Base-by-base conservation (phyloP, 2,797 vertebrate genomes). In the Chromis chromis region DNA sequence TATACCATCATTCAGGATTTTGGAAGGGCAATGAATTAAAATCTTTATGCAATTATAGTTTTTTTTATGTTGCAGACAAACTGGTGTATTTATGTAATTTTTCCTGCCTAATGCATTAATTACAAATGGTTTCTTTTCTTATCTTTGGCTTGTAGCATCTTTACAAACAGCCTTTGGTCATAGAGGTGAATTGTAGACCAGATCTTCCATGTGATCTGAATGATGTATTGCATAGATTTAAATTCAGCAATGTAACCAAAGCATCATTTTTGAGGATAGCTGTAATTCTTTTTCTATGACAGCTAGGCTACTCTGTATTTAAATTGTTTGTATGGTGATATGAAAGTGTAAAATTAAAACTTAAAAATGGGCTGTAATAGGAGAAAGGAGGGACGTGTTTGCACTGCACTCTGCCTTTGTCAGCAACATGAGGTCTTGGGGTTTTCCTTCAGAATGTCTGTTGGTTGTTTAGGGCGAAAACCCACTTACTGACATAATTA, bases 181-280 rank as follows among this genome's bases (percentile, higher is more conserved):
- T 28, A 54, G 28, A 53, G 65, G 62, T 85, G 79, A 79, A 63
- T 78, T 63, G 77, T 69, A 71, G 70, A 74, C 66, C 39, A 50
- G 54, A 77, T 68, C 54, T 28, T 49, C 42, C 28, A 61, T 50
- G 62, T 57, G 74, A 77, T 59, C 70, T 61, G 58, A 65, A 58
- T 54, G 39, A 79, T 71, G 40, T 59, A 71, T 70, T 54, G 61
- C 14, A 6, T 57, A 59, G 56, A 68, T 76, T 60, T 54, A 36
- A 42, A 66, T 78, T 76, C 59, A 76, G 60, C 36, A 67, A 70
- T 56, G 57, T 75, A 59, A 75, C 36, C 58, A 56, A 36, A 76
- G 25, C 61, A 39, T 53, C 0, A 6, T 57, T 56, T 54, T 21
- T 24, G 8, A 48, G 11, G 10, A 58, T 27, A 17, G 28, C 42